These are phyloP conservation scores for Elaphurus davidianus DNA, from an alignment of 2,113 vertebrate species.

Conservation along the genomic window DNA sequence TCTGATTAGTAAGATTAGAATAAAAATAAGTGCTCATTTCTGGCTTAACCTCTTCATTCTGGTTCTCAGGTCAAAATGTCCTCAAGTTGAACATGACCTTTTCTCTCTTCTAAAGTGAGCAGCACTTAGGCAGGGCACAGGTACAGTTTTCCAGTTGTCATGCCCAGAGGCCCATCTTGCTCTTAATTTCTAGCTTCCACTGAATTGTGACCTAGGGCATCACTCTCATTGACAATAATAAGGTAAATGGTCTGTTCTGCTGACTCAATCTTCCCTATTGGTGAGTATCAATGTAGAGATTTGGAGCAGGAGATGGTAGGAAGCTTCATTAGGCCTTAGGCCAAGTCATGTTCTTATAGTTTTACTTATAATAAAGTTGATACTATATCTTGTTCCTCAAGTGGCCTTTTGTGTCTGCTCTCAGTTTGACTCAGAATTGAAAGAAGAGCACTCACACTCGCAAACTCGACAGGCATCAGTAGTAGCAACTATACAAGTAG, in stretches of 20 bases:
- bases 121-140: background rate
- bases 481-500: background rate
- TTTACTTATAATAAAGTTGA: background rate
- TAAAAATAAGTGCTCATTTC: slow-evolving; percentile 14
- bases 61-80: background rate
- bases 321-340: background rate
- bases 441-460: background rate
- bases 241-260: background rate
- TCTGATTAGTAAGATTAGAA: background rate
- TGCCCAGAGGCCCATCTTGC: background rate
- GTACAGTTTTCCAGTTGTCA: background rate
- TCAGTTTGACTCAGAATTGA: slow-evolving; percentile 41
- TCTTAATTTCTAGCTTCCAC: slow-evolving; percentile 6
- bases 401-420: background rate
- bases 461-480: background rate
- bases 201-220: background rate
- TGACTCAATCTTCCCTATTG: background rate
- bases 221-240: background rate
- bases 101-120: background rate
- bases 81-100: background rate
- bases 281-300: background rate
- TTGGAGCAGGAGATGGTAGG: background rate
- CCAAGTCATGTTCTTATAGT: background rate
- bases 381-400: background rate
- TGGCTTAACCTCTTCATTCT: background rate